Conservation (phyloP, 2,888 invertebrate species). For the Dicranocentrus wangi region DNA sequence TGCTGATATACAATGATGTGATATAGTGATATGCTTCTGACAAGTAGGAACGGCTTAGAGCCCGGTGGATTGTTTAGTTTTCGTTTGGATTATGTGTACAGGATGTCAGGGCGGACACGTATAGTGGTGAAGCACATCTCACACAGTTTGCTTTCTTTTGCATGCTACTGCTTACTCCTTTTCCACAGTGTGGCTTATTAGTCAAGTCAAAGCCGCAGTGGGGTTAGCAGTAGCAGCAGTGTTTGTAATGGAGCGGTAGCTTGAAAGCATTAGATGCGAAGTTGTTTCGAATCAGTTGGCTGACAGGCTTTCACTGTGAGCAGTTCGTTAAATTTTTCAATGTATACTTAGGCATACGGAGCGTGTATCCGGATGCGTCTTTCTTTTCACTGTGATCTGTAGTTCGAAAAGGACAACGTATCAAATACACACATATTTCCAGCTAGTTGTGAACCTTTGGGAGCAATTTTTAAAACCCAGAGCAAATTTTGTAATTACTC, state of each 20-base stretch:
- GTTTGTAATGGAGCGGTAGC: slow-evolving; percentile 8
- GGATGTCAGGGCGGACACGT: background rate
- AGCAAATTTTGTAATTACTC: too few species aligned
- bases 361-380: too few species aligned
- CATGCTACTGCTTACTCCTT: slow-evolving; percentile 17
- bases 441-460: too few species aligned
- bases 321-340: too few species aligned
- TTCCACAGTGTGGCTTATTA: slow-evolving; percentile 10
- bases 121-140: background rate
- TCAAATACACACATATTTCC: too few species aligned
- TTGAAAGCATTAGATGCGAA: slow-evolving; percentile 33
- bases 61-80: slow-evolving; percentile 22
- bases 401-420: too few species aligned
- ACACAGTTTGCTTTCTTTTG: slow-evolving; percentile 17
- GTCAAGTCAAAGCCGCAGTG: background rate
- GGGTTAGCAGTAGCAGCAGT: slow-evolving; percentile 7
- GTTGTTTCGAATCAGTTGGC: slow-evolving; percentile 43
- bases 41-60: background rate
- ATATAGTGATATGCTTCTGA: background rate
- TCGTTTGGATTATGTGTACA: slow-evolving; percentile 10
- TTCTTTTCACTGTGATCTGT: too few species aligned
- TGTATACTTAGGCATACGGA: too few species aligned
- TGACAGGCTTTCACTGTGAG: slow-evolving; percentile 46
- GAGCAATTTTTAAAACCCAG: too few species aligned
- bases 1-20: background rate